Evolutionary conservation across 2,888 invertebrate genomes (phyloP), one percentile per base, ranked within the genome.

Genomic region (Serrognathus titanus): DNA sequence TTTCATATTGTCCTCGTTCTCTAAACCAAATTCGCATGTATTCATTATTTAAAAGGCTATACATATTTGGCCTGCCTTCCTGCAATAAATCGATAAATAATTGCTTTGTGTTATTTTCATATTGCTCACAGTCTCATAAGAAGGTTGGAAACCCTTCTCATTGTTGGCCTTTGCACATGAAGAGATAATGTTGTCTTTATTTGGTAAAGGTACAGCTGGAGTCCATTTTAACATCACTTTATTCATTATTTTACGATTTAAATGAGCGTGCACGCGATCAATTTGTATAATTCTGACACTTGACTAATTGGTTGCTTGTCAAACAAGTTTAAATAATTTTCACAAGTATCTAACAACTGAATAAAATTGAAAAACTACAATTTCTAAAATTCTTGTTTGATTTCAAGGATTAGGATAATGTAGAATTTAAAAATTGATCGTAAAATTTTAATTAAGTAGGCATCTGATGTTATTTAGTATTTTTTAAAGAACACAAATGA

Each of bases 1-100:
- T 81, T 61, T 81, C 79, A 78, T 82, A 83, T 37, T 72, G 69
- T 41, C 79, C 80, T 55, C 81, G 73, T 74, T 84, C 84, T 38
- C 80, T 76, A n/a, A 82, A 56, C 84, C 84, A 85, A 75, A 81
- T 79, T 61, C 83, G 75, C 66, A 81, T 79, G 69, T 84, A 85
- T 68, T 84, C 83, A 61, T 82, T 78, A 1, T 81, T 81, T 64
- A 85, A 66, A 43, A 84, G 67, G 71, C 78, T 80, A 64, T 74
- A 76, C 67, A 84, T 78, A 40, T 74, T 66, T 13, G 64, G 63
- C 9, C 48, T 57, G 45, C 60, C 60, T 45, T 66, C 69, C 73
- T 73, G 46, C 48, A 62, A 35, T 13, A 43, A 9, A 39, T 1
- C 4, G 24, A 31, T 31, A 3, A 31, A 3, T 31, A 31, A 31